phyloP scores from a whole-genome alignment of 2,888 invertebrate genomes.

The Hypselothyrea guttata region DNA sequence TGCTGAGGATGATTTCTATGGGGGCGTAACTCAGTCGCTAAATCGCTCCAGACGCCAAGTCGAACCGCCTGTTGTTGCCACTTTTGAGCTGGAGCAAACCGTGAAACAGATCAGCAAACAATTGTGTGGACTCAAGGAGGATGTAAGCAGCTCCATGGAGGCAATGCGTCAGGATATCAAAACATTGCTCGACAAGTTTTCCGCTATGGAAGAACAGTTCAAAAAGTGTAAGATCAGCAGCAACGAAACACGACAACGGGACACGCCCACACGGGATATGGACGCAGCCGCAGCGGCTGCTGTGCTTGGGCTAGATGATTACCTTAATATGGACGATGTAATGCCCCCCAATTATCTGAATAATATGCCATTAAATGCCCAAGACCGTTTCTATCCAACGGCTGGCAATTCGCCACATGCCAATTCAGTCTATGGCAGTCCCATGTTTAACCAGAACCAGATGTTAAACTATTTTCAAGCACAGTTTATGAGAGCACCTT shows the following conservation, averaged over 20 bases:
- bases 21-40: slow-evolving; percentile 7
- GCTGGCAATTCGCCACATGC: slow-evolving; percentile 25
- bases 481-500: slow-evolving; percentile 74
- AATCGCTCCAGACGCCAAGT: slow-evolving; percentile 53
- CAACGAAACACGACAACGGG: slow-evolving; percentile 68
- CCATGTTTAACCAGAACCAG: slow-evolving; percentile 73
- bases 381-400: slow-evolving; percentile 21
- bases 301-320: slow-evolving; percentile 85
- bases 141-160: slow-evolving; percentile 85
- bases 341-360: slow-evolving; percentile 81
- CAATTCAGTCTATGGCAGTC: slow-evolving; percentile 60
- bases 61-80: slow-evolving; percentile 2
- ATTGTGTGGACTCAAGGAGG: slow-evolving; percentile 80
- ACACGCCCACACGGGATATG: slow-evolving; percentile 83
- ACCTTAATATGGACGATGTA: slow-evolving; percentile 88
- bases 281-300: slow-evolving; percentile 74
- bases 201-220: slow-evolving; percentile 83
- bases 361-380: slow-evolving; percentile 16
- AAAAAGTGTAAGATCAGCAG: slow-evolving; percentile 82
- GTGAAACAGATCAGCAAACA: slow-evolving; percentile 78
- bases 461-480: slow-evolving; percentile 78
- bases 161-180: slow-evolving; percentile 85
- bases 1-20: slow-evolving; percentile 77
- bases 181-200: slow-evolving; percentile 81
- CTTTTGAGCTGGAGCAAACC: slow-evolving; percentile 79